Percentiles rank a stretch among this genome's conserved stretches.
phyloP scores from a whole-genome alignment of 1,140 invertebrate species.

The Drosophila ficusphila region DNA sequence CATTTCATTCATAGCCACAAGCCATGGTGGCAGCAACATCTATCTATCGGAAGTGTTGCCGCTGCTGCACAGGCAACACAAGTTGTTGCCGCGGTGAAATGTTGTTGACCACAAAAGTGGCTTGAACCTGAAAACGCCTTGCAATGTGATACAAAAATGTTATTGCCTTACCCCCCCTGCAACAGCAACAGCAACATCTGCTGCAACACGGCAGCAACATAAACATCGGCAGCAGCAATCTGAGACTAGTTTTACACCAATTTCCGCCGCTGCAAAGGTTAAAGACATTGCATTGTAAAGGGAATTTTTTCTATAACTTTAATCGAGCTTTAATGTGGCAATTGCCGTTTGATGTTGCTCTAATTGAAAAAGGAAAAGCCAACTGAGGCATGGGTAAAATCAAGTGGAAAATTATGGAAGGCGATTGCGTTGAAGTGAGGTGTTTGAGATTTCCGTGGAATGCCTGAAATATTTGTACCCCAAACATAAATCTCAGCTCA shows the following conservation, averaged over 20 bases:
- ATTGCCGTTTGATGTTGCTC: constrained; percentile 63
- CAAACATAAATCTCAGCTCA: constrained; percentile 23
- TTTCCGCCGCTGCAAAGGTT: constrained; percentile 73
- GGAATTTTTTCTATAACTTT: constrained; percentile 65
- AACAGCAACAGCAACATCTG: constrained; percentile 41
- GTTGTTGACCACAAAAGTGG: constrained; percentile 63
- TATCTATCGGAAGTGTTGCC: constrained; percentile 43
- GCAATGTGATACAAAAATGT: constrained; percentile 69
- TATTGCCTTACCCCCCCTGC: constrained; percentile 51
- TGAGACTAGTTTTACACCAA: constrained; percentile 77
- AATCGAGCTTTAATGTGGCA: constrained; percentile 76
- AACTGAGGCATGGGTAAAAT: constrained; percentile 45
- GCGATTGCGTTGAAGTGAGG: constrained; percentile 16
- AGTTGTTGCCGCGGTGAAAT: constrained; percentile 35
- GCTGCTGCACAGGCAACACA: constrained; percentile 24
- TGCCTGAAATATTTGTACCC: constrained; percentile 18
- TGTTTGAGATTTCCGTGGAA: constrained; percentile 29
- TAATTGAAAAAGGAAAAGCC: constrained; percentile 73
- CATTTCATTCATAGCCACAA: constrained; percentile 48
- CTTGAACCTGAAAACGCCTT: constrained; percentile 75
- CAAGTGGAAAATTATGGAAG: constrained; percentile 40
- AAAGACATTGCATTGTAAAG: constrained; percentile 61
- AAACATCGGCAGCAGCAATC: constrained; percentile 21
- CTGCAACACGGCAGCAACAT: constrained; percentile 7
- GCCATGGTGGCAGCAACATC: constrained; percentile 7